phyloP scores from a whole-genome alignment of 1,140 invertebrate genomes.

The Callitettix versicolor region DNA sequence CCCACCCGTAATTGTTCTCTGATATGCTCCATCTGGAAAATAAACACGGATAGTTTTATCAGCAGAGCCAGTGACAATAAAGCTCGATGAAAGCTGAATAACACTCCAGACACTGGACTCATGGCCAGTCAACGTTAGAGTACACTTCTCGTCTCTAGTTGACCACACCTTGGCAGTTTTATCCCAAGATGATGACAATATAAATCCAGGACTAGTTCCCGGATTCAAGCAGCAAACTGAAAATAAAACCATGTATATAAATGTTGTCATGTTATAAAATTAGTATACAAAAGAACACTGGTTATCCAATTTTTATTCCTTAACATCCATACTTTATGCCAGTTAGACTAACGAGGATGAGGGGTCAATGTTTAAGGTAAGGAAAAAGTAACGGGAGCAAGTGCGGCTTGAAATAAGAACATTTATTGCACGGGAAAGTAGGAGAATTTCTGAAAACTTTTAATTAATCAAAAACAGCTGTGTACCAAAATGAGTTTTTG shows the following conservation, averaged over 20 bases:
- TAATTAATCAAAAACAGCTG: too few species aligned
- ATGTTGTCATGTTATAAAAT: not conserved
- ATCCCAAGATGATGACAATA: constrained; percentile 83
- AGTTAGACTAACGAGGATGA: too few species aligned
- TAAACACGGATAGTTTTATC: constrained; percentile 76
- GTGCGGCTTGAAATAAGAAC: too few species aligned
- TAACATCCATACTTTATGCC: too few species aligned
- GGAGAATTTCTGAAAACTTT: too few species aligned
- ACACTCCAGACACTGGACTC: constrained; percentile 83
- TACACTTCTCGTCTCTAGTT: not conserved
- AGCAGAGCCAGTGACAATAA: constrained; percentile 75
- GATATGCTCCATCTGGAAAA: constrained; percentile 3
- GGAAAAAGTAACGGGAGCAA: too few species aligned
- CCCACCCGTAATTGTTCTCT: not conserved
- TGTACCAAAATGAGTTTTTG: too few species aligned
- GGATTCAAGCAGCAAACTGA: constrained; percentile 53
- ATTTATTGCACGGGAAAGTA: too few species aligned
- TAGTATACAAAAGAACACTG: not conserved
- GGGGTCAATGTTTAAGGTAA: too few species aligned
- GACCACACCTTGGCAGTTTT: constrained; percentile 73
- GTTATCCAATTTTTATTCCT: too few species aligned
- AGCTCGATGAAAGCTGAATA: constrained; percentile 44
- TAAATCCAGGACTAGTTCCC: constrained; percentile 40
- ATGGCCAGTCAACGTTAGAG: constrained; percentile 53
- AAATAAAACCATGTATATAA: not conserved